Evolutionary conservation across 2,888 invertebrate species (phyloP).

Genomic region (Odontomyia ornata): DNA sequence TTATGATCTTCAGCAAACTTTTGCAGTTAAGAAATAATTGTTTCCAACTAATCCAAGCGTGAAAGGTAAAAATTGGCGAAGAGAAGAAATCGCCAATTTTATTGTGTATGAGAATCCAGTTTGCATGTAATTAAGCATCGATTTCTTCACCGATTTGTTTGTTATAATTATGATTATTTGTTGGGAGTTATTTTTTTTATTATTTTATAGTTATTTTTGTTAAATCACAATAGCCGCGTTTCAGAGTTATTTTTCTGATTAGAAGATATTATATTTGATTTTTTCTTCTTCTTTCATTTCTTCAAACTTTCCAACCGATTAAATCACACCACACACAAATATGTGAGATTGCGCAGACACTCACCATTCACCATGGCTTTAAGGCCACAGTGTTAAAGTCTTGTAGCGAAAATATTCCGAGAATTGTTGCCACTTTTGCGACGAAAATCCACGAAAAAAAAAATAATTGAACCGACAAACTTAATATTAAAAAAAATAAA

Average conservation of each 20-base stretch:
- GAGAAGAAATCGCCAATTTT: no score
- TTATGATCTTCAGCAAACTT: slow-evolving; percentile 42
- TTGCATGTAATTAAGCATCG: no score
- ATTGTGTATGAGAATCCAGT: no score
- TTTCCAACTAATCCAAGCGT: slow-evolving; percentile 9
- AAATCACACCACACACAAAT: slow-evolving; percentile 40
- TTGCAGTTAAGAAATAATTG: not conserved
- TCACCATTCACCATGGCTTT: slow-evolving; percentile 63
- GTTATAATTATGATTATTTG: no score
- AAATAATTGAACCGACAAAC: slow-evolving; percentile 39
- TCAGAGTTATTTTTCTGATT: slow-evolving; percentile 8
- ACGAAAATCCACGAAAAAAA: slow-evolving; percentile 35
- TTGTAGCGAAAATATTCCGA: slow-evolving; percentile 42
- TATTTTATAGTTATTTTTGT: not conserved
- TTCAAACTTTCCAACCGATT: slow-evolving; percentile 16
- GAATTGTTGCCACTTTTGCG: slow-evolving; percentile 46
- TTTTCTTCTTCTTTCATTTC: no score
- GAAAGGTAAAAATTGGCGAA: slow-evolving; percentile 20
- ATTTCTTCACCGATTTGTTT: no score
- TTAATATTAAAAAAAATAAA: slow-evolving; percentile 42
- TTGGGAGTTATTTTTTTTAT: not conserved
- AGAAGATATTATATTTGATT: no score
- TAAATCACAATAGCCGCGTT: slow-evolving; percentile 4
- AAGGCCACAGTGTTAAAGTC: slow-evolving; percentile 59
- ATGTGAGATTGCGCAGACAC: slow-evolving; percentile 51